Evolutionary conservation across 2,888 invertebrate genomes (phyloP).

Genomic region (Mylabris sibirica): DNA sequence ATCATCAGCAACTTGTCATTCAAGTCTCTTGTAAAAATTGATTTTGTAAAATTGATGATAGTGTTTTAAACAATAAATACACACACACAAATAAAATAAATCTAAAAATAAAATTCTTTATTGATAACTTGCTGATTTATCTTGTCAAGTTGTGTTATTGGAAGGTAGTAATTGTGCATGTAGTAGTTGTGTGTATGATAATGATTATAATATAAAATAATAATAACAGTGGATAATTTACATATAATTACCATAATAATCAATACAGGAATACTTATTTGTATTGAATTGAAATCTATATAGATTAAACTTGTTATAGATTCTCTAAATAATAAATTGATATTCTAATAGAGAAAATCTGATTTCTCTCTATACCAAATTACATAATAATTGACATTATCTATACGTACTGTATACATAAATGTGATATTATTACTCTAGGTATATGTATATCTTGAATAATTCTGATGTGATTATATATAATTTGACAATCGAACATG

Average conservation of each 20-base stretch:
- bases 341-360: not conserved
- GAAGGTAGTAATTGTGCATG: not conserved
- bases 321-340: not conserved
- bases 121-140: not conserved
- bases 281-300: not conserved
- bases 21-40: not conserved
- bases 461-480: constrained; percentile 18
- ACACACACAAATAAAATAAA: too few relatives aligned
- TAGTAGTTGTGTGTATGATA: not conserved
- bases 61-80: not conserved
- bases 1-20: constrained; percentile 1
- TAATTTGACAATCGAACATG: constrained; percentile 26
- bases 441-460: constrained; percentile 8
- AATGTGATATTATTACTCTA: constrained; percentile 8
- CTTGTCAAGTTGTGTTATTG: not conserved
- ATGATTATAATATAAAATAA: not conserved
- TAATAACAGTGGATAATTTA: not conserved
- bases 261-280: not conserved
- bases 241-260: not conserved
- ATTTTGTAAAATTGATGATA: constrained; percentile 3
- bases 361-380: not conserved
- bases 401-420: not conserved
- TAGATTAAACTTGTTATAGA: too few relatives aligned
- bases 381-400: constrained; percentile 21
- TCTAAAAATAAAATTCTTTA: not conserved